Evolutionary conservation across 2,888 invertebrate genomes (phyloP).

Genomic region (Tryphoninae sp.): DNA sequence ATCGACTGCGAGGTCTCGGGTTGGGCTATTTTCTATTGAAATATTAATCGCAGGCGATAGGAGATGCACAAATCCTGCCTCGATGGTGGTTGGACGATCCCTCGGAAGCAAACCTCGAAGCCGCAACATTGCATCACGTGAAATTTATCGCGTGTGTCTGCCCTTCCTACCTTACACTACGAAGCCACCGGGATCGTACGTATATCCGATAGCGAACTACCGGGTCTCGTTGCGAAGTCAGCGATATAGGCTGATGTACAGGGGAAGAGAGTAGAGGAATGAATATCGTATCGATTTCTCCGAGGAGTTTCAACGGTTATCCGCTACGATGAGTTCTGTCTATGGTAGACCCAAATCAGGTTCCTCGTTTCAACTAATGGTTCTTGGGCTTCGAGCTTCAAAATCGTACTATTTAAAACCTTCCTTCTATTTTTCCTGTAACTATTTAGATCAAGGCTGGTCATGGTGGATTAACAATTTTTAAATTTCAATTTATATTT

Average conservation of each 20-base stretch:
- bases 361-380: too few relatives aligned
- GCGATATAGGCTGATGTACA: slow-evolving; percentile 5
- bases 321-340: neutral
- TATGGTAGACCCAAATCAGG: neutral
- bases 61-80: slow-evolving; percentile 45
- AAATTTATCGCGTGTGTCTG: slow-evolving; percentile 54
- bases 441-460: too few relatives aligned
- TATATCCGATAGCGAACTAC: neutral
- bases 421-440: too few relatives aligned
- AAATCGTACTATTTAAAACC: too few relatives aligned
- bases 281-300: slow-evolving; percentile 17
- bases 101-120: slow-evolving; percentile 34
- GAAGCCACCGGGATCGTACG: neutral
- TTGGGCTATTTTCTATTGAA: slow-evolving; percentile 77
- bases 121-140: slow-evolving; percentile 49
- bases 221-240: slow-evolving; percentile 1
- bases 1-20: slow-evolving; percentile 35
- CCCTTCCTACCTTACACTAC: slow-evolving; percentile 12
- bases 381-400: too few relatives aligned
- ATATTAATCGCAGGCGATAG: slow-evolving; percentile 78
- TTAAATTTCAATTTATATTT: too few relatives aligned
- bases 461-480: too few relatives aligned
- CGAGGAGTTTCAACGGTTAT: neutral
- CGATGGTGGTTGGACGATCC: slow-evolving; percentile 25
- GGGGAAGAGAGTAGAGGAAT: neutral